Evolutionary conservation across 2,113 vertebrate species (phyloP).

Genomic region (Lagopus leucura): DNA sequence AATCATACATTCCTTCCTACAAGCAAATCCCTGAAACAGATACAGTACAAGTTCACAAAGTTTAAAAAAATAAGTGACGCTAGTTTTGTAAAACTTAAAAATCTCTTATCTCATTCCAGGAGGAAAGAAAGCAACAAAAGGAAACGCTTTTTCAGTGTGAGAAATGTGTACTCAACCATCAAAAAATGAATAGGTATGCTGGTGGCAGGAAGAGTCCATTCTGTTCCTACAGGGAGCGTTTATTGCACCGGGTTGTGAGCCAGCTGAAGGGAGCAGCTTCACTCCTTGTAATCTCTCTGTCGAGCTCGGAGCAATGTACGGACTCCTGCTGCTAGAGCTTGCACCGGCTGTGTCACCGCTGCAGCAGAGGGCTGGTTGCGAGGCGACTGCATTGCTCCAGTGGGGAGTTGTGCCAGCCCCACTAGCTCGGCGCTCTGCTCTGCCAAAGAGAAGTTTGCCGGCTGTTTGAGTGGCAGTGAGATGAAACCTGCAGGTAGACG

Average conservation of each 20-base stretch:
- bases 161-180: not conserved
- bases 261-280: not conserved
- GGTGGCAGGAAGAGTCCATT: not conserved
- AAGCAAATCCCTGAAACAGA: not conserved
- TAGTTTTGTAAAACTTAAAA: not conserved
- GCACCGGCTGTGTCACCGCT: no score
- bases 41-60: not conserved
- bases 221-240: accelerated
- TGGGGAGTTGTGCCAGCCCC: not conserved
- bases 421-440: not conserved
- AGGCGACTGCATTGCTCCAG: not conserved
- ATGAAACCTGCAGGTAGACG: not conserved
- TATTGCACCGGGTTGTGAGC: not conserved
- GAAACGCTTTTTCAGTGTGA: not conserved
- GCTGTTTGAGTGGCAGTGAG: not conserved
- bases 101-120: not conserved
- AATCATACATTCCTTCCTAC: not conserved
- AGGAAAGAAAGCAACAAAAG: not conserved
- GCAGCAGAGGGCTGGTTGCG: accelerated
- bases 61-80: not conserved
- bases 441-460: not conserved
- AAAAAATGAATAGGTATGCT: not conserved
- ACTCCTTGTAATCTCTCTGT: no score
- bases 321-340: no score
- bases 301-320: no score